phyloP scores from a whole-genome alignment of 2,797 vertebrate species.

The Tapera naevia region DNA sequence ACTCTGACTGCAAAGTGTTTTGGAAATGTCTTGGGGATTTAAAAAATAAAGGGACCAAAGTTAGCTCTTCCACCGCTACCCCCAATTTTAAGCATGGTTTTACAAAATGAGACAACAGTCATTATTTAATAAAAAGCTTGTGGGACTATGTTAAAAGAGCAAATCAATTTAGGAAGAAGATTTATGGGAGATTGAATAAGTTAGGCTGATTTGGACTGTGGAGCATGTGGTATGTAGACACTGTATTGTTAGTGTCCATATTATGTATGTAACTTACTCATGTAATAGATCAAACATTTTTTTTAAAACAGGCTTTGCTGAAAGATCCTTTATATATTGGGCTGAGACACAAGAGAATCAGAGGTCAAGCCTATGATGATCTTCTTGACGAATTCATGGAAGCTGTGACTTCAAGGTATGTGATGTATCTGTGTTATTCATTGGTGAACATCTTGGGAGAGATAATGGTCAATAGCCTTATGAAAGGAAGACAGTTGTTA shows the following conservation, averaged over 20 bases:
- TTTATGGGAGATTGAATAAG: background rate
- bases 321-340: conserved; percentile 96
- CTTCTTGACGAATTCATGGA: conserved; percentile 98
- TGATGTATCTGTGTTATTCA: background rate
- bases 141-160: background rate
- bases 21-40: background rate
- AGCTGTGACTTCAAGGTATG: conserved; percentile 91
- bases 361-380: conserved; percentile 90
- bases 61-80: no score
- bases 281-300: background rate
- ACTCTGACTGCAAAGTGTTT: background rate
- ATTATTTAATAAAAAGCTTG: background rate
- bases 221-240: background rate
- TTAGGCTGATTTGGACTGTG: background rate
- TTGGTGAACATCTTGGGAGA: background rate
- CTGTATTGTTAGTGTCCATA: background rate
- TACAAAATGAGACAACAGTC: background rate
- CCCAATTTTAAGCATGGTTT: background rate
- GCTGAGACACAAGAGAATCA: conserved; percentile 89
- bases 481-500: background rate
- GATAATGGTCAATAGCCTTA: background rate
- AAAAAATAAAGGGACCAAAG: background rate
- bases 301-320: conserved; percentile 82
- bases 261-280: background rate
- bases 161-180: background rate